phyloP scores from a whole-genome alignment of 2,888 invertebrate species.

The Platerodrilus igneus region DNA sequence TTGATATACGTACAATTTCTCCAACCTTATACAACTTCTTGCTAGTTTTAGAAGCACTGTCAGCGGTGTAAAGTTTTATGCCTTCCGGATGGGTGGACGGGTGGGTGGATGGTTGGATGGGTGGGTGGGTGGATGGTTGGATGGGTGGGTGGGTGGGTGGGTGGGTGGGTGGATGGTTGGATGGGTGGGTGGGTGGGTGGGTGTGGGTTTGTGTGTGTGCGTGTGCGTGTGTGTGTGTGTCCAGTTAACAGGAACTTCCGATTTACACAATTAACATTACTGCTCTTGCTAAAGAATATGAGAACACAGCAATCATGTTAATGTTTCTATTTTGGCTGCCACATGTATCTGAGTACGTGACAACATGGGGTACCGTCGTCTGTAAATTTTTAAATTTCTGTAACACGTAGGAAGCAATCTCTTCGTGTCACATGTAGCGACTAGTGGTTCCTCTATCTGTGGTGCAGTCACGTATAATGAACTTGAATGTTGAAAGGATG shows the following conservation, averaged over 20 bases:
- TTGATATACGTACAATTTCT: too few species aligned
- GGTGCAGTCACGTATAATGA: conserved; percentile 17
- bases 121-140: too few species aligned
- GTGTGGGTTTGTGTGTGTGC: too few species aligned
- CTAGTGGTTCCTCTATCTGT: conserved; percentile 15
- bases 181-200: too few species aligned
- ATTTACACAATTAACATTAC: conserved; percentile 15
- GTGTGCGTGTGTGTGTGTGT: conserved; percentile 27
- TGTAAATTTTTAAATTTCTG: conserved; percentile 20
- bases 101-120: too few species aligned
- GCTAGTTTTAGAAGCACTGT: too few species aligned
- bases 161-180: too few species aligned
- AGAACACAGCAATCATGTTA: conserved; percentile 26
- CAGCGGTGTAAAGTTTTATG: too few species aligned
- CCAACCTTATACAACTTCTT: too few species aligned
- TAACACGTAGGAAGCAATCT: conserved; percentile 21
- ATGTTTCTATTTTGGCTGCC: conserved; percentile 28
- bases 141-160: too few species aligned
- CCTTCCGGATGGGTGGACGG: too few species aligned
- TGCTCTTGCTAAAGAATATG: conserved; percentile 9
- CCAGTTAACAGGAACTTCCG: conserved; percentile 25
- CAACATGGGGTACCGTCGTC: conserved; percentile 15
- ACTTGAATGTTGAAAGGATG: conserved; percentile 16
- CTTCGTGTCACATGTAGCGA: conserved; percentile 22
- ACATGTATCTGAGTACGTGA: conserved; percentile 27